Evolutionary conservation across 2,113 vertebrate genomes (phyloP).

Genomic region (Seriola dumerili): DNA sequence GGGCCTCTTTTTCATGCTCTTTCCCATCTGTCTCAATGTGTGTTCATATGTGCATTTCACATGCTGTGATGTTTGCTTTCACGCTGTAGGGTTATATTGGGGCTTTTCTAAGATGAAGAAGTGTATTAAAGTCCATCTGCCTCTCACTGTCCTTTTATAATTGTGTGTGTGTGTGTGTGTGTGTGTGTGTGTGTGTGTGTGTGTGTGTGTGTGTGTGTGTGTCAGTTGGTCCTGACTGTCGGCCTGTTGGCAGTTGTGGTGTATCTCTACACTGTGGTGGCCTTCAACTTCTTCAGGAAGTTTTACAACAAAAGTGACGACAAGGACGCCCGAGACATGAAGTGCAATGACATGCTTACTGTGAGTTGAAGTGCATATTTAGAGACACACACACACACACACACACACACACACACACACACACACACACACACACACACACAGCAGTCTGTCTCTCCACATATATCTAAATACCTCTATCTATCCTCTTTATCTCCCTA

Average conservation of each 20-base stretch:
- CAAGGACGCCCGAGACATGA: slow-evolving; percentile 91
- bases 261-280: slow-evolving; percentile 96
- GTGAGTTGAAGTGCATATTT: slow-evolving; percentile 81
- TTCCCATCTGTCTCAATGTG: slow-evolving; percentile 45
- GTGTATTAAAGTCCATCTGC: slow-evolving; percentile 45
- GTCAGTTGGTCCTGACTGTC: slow-evolving; percentile 93
- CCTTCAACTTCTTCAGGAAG: slow-evolving; percentile 97
- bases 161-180: background rate
- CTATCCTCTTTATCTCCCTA: background rate
- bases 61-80: slow-evolving; percentile 46
- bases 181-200: too few species aligned
- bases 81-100: slow-evolving; percentile 29
- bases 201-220: slow-evolving; percentile 30
- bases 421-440: slow-evolving; percentile 5
- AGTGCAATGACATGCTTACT: slow-evolving; percentile 97
- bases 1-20: slow-evolving; percentile 14
- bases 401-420: background rate
- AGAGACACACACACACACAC: background rate
- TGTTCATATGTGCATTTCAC: slow-evolving; percentile 23
- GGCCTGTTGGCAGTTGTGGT: slow-evolving; percentile 95
- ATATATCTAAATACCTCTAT: background rate
- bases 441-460: background rate
- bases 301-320: slow-evolving; percentile 96
- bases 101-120: slow-evolving; percentile 35
- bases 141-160: slow-evolving; percentile 36